Base-by-base conservation (phyloP, 2,113 vertebrate genomes). In the Hemiprocne comata region DNA sequence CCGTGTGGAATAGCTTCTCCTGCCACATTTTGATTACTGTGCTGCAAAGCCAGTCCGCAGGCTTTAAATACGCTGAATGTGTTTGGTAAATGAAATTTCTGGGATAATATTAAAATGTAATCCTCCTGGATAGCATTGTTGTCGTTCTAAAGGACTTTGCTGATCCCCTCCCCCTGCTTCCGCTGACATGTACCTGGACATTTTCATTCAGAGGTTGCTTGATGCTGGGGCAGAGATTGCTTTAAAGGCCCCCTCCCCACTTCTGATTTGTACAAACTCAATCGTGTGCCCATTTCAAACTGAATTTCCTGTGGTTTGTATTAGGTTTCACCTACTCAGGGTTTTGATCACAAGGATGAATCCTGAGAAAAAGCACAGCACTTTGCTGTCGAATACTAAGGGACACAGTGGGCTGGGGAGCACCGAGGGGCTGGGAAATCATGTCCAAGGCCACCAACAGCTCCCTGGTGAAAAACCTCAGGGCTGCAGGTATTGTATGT, bases 61-160 rank as follows among this genome's bases (percentile, higher is more conserved):
- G 48, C 95, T 94, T 92, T 72, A 77, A 95, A 85, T n/a, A 61
- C 85, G 51, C 73, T 38, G 54, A 89, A 60, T 54, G 93, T 48
- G 67, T 66, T 87, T 33, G 77, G 61, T 61, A 95, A 96, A 95
- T 87, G 95, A 90, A 95, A 95, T 90, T 83, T 89, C 95, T 85
- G 92, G 91, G 79, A 50, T 83, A 76, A 91, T 66, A 71, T 91
- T 73, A 85, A 95, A 76, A 76, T 76, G 94, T 95, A 94, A 97
- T 96, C 95, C 95, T 88, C 86, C 69, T 40, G 71, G 93, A 87
- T 33, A 61, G 91, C 86, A 85, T 69, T 90, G 94, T 83, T 42
- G 31, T 6, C 24, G 0, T 13, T 65, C 90, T 60, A 77, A 90
- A 85, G 76, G 81, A n/a, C 77, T 60, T 42, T 57, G 74, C 89